Percentiles rank a stretch among this genome's conserved stretches.
Evolutionary conservation across 2,888 invertebrate species (phyloP).

Genomic region (Pecten maximus): DNA sequence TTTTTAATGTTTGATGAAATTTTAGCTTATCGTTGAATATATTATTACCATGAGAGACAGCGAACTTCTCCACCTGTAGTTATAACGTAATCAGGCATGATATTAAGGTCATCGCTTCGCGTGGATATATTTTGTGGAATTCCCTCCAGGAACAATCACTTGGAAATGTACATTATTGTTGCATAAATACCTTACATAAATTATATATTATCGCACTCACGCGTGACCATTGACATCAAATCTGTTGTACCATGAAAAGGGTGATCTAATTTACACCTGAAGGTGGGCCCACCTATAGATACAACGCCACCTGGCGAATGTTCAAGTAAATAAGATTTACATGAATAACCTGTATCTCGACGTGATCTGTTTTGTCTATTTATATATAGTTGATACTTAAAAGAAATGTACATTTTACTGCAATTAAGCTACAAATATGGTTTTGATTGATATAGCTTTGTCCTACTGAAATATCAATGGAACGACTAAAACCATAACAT

Average conservation of each 20-base stretch:
- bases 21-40: not conserved
- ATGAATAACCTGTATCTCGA: not conserved
- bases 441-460: too few species aligned
- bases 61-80: not conserved
- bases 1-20: not conserved
- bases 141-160: not conserved
- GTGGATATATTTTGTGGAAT: not conserved
- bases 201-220: not conserved
- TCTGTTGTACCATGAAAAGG: not conserved
- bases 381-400: too few species aligned
- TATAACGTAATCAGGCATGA: not conserved
- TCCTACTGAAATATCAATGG: too few species aligned
- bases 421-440: too few species aligned
- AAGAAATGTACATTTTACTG: too few species aligned
- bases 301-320: not conserved
- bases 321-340: not conserved
- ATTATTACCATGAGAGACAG: not conserved
- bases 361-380: not conserved
- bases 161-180: not conserved
- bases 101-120: not conserved
- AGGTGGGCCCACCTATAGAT: not conserved
- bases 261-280: slow-evolving; percentile 3
- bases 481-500: too few species aligned
- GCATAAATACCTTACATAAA: not conserved
- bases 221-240: not conserved